Percentiles rank a stretch among this genome's conserved stretches.
These are phyloP conservation scores for Erebia aethiops DNA, from an alignment of 2,888 invertebrate genomes.

Conservation along the genomic window DNA sequence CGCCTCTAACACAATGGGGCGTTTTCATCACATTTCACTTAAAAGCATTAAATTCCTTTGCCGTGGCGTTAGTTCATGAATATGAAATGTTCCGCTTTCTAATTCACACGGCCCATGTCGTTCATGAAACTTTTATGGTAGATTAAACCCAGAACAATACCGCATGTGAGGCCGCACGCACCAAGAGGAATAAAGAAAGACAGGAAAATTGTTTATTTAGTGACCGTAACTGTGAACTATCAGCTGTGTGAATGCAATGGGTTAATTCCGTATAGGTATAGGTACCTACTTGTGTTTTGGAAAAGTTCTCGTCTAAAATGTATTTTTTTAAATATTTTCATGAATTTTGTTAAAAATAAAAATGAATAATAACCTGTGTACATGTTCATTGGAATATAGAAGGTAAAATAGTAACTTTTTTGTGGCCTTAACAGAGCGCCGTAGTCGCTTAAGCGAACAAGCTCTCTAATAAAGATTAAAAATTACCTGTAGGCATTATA, in stretches of 20 bases:
- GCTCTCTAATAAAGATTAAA: too few species aligned
- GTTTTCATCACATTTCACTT: constrained; percentile 47
- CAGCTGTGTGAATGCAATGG: neutral
- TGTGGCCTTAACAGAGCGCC: too few species aligned
- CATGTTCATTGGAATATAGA: too few species aligned
- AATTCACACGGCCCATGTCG: constrained; percentile 52
- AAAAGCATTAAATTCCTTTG: constrained; percentile 49
- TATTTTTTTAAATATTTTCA: too few species aligned
- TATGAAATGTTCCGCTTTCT: constrained; percentile 48
- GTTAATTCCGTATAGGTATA: neutral
- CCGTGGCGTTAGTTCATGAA: constrained; percentile 47
- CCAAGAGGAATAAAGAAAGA: neutral
- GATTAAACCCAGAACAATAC: constrained; percentile 33
- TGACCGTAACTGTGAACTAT: neutral
- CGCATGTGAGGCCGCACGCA: neutral
- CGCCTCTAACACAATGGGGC: constrained; percentile 34
- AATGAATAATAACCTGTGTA: too few species aligned
- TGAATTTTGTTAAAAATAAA: too few species aligned
- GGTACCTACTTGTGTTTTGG: too few species aligned
- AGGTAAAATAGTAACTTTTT: too few species aligned
- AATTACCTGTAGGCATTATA: too few species aligned
- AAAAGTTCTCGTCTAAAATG: too few species aligned
- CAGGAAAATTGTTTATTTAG: neutral
- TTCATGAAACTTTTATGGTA: constrained; percentile 43
- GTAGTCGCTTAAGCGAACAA: too few species aligned